Evolutionary conservation across 2,888 invertebrate species (phyloP).

Genomic region (Sarcophaga variegata): DNA sequence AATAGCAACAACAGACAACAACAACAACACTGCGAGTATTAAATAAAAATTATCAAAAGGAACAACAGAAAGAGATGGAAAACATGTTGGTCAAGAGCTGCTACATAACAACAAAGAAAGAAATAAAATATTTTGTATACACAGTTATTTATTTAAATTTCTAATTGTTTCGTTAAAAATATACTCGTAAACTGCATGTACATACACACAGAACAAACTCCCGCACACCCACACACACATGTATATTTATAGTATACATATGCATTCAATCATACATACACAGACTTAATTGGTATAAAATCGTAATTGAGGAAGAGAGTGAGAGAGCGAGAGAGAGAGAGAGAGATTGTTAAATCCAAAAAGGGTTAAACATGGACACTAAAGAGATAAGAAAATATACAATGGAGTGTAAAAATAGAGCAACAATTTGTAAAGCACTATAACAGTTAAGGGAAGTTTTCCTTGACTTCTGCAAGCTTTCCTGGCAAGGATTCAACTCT

Average conservation of each 20-base stretch:
- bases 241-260: too few relatives aligned
- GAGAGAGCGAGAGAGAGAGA: too few relatives aligned
- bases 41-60: background rate
- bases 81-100: background rate
- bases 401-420: background rate
- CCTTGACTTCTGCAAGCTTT: too few relatives aligned
- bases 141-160: slow-evolving; percentile 54
- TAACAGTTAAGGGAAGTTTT: background rate
- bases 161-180: slow-evolving; percentile 61
- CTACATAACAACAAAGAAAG: background rate
- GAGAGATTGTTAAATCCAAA: background rate
- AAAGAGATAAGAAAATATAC: background rate
- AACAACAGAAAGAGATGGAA: background rate
- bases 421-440: background rate
- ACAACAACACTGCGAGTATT: background rate
- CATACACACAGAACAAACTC: background rate
- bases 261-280: too few relatives aligned
- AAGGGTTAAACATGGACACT: background rate
- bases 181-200: background rate
- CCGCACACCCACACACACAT: too few relatives aligned
- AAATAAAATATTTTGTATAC: background rate
- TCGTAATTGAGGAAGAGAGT: too few relatives aligned
- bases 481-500: too few relatives aligned
- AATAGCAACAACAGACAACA: too few relatives aligned
- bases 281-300: too few relatives aligned